Evolutionary conservation across 2,797 vertebrate genomes (phyloP), one percentile per base, ranked within the genome.

Genomic region (Enteromius argenteus): DNA sequence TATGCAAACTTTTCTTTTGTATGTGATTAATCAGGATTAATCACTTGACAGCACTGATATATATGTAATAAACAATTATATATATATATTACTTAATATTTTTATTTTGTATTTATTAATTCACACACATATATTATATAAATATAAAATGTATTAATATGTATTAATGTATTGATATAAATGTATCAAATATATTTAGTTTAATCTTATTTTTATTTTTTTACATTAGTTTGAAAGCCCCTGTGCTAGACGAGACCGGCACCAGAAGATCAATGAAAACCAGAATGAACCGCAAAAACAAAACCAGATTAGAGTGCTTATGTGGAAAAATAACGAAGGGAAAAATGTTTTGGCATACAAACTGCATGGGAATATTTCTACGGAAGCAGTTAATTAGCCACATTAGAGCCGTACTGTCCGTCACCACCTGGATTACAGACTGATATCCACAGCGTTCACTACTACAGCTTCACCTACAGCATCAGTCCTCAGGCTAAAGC

Each of bases 391-490:
- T n/a, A 74, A 72, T 72, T 42, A 44, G 14, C 5, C 39, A 14
- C 37, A 42, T 53, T 53, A 35, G 21, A 15, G 37, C 27, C 6
- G 46, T 67, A 49, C 0, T 58, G 21, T 13, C 39, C 39, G 32
- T 80, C 78, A 11, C 44, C 37, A 4, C n/a, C 51, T 72, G 10
- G 42, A 46, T 46, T 60, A 73, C 71, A 53, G n/a, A 62, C 39
- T 27, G 21, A 62, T 60, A 30, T 46, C 17, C 42, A 60, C 23
- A 66, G 39, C 14, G 23, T 14, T 62, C 58, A 27, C 13, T 23
- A 82, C 30, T 27, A 62, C 58, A 35, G 19, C 37, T 19, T 39
- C 32, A 11, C 66, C 7, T 15, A 27, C 8, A 76, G 11, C 51
- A 15, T 23, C 71, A 1, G 3, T 39, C 23, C 42, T 51, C 56